Evolutionary conservation across 2,113 vertebrate genomes (phyloP), one percentile per base, ranked within the genome.

Genomic region (Psittacus erithacus): DNA sequence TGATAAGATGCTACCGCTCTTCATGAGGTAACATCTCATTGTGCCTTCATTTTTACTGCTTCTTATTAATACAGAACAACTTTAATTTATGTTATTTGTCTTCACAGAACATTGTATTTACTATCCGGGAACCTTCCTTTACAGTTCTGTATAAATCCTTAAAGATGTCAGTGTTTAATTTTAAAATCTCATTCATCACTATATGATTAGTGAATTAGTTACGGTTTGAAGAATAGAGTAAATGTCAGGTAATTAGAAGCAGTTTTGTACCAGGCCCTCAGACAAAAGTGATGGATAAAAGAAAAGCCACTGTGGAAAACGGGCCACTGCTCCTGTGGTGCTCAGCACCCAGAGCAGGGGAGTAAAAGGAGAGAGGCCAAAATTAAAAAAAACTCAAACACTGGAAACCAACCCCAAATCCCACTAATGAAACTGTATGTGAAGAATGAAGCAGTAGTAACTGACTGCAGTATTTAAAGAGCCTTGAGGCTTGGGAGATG

Each of bases 181-280:
- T 96, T 71, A 88, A 94, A 92, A 88, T 88, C 91, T 82, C 93
- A 82, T 97, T 95, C 82, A 89, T 95, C 87, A 91, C 63, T 78
- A 17, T 85, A 83, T 80, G 88, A 93, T 75, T 81, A 78, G 60
- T 86, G 53, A 94, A 87, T 95, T 94, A 90, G 87, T 90, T 93
- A 76, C 90, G 59, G 59, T 92, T 93, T 95, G 82, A 92, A 92
- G 84, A 88, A 92, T 68, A 96, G 85, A 78, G 86, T 81, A 96
- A 92, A 90, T 31, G 43, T 55, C 87, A 77, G 68, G 76, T 86
- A 78, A 93, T 80, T 81, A 71, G 79, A 80, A 63, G 49, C 46
- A 50, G 31, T 94, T 93, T 88, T 81, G 53, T 90, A 92, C 6
- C 71, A 81, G 79, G 41, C 31, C 25, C 46, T 88, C 64, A 83